These are phyloP conservation scores for Macrosoma leucophasiata DNA, from an alignment of 2,888 invertebrate genomes.

Conservation along the genomic window DNA sequence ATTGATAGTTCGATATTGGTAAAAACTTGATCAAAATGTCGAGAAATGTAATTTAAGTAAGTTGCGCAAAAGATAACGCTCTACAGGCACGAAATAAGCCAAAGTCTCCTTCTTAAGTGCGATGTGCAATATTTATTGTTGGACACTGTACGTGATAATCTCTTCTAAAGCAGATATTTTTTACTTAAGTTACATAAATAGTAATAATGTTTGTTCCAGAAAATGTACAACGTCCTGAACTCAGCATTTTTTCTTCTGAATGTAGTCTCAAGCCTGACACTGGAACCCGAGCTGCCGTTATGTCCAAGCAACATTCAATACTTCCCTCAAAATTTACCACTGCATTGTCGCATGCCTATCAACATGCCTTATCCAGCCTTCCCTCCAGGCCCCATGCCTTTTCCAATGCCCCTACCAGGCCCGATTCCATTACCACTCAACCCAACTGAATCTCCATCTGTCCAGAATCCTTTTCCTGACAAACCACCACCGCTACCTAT, in stretches of 20 bases:
- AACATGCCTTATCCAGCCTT: constrained; percentile 26
- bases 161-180: too few species aligned
- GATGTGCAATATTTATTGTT: too few species aligned
- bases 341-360: constrained; percentile 62
- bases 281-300: constrained; percentile 46
- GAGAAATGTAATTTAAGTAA: too few species aligned
- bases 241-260: constrained; percentile 27
- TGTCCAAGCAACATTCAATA: constrained; percentile 53
- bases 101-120: too few species aligned
- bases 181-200: too few species aligned
- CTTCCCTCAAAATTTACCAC: constrained; percentile 58
- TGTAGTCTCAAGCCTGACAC: constrained; percentile 25
- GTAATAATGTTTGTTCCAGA: constrained; percentile 40
- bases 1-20: too few species aligned
- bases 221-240: constrained; percentile 30
- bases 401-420: constrained; percentile 17
- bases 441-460: too few species aligned
- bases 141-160: too few species aligned
- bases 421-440: constrained; percentile 11
- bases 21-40: too few species aligned
- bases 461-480: constrained; percentile 16
- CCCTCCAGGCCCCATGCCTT: constrained; percentile 24
- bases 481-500: constrained; percentile 31
- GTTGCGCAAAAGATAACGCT: too few species aligned
- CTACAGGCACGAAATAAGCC: too few species aligned